phyloP scores from a whole-genome alignment of 2,797 vertebrate genomes.

The Poliocrania exsul region DNA sequence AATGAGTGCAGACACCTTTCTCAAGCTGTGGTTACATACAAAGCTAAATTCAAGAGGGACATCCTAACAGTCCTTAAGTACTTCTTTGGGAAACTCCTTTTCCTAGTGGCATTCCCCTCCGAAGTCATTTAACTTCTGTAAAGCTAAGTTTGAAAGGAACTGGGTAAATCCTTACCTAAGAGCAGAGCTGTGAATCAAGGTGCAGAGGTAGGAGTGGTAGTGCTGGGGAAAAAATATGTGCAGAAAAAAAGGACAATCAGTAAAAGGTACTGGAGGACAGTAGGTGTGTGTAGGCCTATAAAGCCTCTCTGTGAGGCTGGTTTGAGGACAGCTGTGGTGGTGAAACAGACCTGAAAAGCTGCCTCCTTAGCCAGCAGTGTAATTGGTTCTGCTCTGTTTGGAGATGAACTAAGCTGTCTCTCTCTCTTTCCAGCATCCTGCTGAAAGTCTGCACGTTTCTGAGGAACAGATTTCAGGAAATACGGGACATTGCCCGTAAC shows the following conservation, averaged over 20 bases:
- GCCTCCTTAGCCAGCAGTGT: not conserved
- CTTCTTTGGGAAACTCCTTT: not conserved
- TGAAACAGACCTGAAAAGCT: not conserved
- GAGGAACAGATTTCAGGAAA: slow-evolving; percentile 94
- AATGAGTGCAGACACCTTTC: not conserved
- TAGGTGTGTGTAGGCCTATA: not conserved
- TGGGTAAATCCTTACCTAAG: not conserved
- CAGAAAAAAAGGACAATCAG: not conserved
- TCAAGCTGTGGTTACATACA: not conserved
- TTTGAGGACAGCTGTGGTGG: not conserved
- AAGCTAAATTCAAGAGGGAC: not conserved
- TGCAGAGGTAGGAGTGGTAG: not conserved
- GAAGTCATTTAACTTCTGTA: not conserved
- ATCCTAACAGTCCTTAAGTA: not conserved
- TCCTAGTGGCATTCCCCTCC: not conserved
- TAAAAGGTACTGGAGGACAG: not conserved
- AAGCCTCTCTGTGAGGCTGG: not conserved
- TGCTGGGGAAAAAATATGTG: not conserved
- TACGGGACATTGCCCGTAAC: slow-evolving; percentile 90
- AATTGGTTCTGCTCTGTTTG: not conserved
- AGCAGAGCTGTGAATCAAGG: not conserved
- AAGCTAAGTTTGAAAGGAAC: not conserved
- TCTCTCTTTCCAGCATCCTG: slow-evolving; percentile 83
- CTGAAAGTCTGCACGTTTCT: slow-evolving; percentile 92
- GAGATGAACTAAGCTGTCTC: not conserved